Evolutionary conservation across 2,113 vertebrate species (phyloP).

Genomic region (Ascaphus truei): DNA sequence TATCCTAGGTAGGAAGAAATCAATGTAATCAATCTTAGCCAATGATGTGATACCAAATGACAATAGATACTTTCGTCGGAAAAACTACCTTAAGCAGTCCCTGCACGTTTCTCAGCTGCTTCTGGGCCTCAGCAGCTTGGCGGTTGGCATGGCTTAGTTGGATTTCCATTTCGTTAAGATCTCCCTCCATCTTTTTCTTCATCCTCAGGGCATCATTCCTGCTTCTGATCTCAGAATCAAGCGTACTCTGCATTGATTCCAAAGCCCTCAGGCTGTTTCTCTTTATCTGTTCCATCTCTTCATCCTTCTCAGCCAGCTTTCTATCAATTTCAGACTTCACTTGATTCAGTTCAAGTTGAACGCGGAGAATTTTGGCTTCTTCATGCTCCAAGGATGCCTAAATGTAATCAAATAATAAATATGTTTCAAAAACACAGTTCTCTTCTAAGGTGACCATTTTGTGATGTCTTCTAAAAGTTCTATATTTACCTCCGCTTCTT

Average conservation of each 20-base stretch:
- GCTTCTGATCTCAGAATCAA: conserved; percentile 60
- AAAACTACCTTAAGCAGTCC: conserved; percentile 61
- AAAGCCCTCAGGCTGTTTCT: conserved; percentile 59
- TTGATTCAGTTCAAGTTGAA: conserved; percentile 75
- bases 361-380: conserved; percentile 64
- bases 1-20: conserved; percentile 59
- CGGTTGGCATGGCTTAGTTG: conserved; percentile 63
- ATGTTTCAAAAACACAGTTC: conserved; percentile 14
- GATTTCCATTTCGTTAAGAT: conserved; percentile 70
- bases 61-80: neutral
- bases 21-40: neutral
- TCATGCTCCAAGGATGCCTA: conserved; percentile 64
- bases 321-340: conserved; percentile 72
- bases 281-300: conserved; percentile 68
- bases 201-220: conserved; percentile 62
- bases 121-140: conserved; percentile 65
- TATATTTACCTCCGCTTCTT: conserved; percentile 70
- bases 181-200: conserved; percentile 67
- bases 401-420: neutral
- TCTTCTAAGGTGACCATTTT: neutral
- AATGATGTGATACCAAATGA: neutral
- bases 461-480: neutral
- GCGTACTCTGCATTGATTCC: conserved; percentile 56
- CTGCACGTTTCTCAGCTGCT: conserved; percentile 62
- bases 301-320: conserved; percentile 73